Base-by-base conservation (phyloP, 2,113 vertebrate genomes). In the Myiozetetes cayanensis region DNA sequence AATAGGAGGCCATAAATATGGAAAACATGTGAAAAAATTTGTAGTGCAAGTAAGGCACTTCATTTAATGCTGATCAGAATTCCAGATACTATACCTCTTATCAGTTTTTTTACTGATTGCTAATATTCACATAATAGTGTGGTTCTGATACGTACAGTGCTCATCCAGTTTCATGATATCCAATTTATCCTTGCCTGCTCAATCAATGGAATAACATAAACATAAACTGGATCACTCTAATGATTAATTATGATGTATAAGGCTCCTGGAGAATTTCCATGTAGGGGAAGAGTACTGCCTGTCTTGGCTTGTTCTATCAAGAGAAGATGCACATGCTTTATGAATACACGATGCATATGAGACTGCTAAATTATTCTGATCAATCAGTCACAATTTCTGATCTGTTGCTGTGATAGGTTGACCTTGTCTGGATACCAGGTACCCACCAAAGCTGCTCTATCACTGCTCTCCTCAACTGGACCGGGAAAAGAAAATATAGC, bases 241-340 rank as follows among this genome's bases (percentile, higher is more conserved):
- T 74, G 50, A 67, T 59, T 74, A 52, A 76, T 90, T 25, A 35
- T 1, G 0, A 10, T 0, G 0, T n/a, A 8, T 9, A 17, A 20
- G 4, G 25, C 0, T 3, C n/a, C 31, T 31, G 17, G 14, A 55
- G 33, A 84, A 28, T 46, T 58, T 37, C 31, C 14, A 22, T 4
- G 0, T 14, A 10, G n/a, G 27, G 43, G 20, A 61, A 33, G 6
- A n/a, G 9, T 25, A 24, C 24, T 52, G 24, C 19, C 37, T 82
- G 33, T 19, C 27, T 39, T 76, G 58, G 11, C 15, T 43, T 39
- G 4, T 39, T 70, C 43, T 41, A 2, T 10, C 39, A 56, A 13
- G 12, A 6, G 27, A 78, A 25, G 50, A 66, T 31, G 24, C 13
- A 56, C 6, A 1, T 25, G 6, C 5, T 85, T 35, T 33, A 31